These are phyloP conservation scores for Hycleus cichorii DNA, from an alignment of 1,140 invertebrate genomes.

Conservation along the genomic window DNA sequence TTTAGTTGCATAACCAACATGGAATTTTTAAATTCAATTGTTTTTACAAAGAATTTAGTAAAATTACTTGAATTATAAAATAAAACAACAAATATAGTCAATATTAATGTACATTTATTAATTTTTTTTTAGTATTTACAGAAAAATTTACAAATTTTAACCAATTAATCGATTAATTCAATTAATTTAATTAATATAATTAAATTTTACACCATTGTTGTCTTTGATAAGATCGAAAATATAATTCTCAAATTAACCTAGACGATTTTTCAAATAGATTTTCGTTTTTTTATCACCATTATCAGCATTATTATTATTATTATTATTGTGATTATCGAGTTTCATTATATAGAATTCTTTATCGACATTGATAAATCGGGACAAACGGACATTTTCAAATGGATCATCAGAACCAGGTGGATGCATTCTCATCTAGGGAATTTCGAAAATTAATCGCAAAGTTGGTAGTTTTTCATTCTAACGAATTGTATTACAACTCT, in stretches of 20 bases:
- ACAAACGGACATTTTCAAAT: conserved; percentile 44
- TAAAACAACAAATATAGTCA: too few relatives aligned
- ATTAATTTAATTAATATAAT: neutral
- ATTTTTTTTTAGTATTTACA: neutral
- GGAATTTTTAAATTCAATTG: too few relatives aligned
- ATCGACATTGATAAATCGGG: conserved; percentile 44
- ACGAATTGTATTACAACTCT: too few relatives aligned
- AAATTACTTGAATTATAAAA: too few relatives aligned
- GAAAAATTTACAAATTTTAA: neutral
- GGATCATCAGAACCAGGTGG: conserved; percentile 53
- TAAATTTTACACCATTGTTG: neutral
- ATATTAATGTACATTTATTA: too few relatives aligned
- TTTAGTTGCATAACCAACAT: too few relatives aligned
- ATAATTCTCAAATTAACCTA: neutral
- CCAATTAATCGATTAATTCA: neutral
- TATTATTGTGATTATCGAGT: conserved; percentile 20
- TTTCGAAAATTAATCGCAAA: conserved; percentile 19
- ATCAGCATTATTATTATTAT: neutral
- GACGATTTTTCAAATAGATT: neutral
- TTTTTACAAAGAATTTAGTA: too few relatives aligned
- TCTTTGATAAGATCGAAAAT: neutral
- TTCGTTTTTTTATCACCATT: neutral
- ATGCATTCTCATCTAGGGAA: conserved; percentile 54
- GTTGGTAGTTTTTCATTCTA: neutral
- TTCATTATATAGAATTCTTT: conserved; percentile 37